Evolutionary conservation across 2,797 vertebrate genomes (phyloP).

Genomic region (Pagetopsis macropterus): DNA sequence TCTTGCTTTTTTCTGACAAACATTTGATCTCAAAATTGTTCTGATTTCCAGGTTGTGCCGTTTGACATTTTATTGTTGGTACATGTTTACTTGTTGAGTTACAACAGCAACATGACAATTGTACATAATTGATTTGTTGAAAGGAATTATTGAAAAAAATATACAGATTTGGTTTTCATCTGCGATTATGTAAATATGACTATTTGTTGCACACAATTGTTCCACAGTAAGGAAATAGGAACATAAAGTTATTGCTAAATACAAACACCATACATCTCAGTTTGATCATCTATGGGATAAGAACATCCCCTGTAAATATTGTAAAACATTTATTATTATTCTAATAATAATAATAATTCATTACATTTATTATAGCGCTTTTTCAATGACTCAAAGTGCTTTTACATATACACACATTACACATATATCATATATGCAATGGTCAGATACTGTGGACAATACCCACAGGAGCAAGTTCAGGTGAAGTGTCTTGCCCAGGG

Average conservation of each 20-base stretch:
- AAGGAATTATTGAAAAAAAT: not conserved
- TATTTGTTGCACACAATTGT: not conserved
- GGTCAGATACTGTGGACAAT: no score
- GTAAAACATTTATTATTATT: no score
- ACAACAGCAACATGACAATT: not conserved
- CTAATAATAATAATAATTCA: no score
- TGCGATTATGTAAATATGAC: not conserved
- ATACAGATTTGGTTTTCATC: not conserved
- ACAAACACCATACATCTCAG: not conserved
- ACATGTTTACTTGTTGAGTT: not conserved
- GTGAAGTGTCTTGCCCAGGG: no score
- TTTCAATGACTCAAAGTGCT: no score
- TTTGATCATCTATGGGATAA: not conserved
- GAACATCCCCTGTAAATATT: not conserved
- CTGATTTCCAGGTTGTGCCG: not conserved
- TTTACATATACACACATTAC: no score
- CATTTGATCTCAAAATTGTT: not conserved
- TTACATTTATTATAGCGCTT: no score
- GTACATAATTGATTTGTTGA: not conserved
- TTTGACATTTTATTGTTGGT: not conserved
- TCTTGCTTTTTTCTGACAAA: not conserved
- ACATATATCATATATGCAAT: no score
- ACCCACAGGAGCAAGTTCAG: no score
- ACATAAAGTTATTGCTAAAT: no score
- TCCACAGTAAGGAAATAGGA: not conserved